Evolutionary conservation across 1,140 invertebrate genomes (phyloP).

Genomic region (Musca vetustissima): DNA sequence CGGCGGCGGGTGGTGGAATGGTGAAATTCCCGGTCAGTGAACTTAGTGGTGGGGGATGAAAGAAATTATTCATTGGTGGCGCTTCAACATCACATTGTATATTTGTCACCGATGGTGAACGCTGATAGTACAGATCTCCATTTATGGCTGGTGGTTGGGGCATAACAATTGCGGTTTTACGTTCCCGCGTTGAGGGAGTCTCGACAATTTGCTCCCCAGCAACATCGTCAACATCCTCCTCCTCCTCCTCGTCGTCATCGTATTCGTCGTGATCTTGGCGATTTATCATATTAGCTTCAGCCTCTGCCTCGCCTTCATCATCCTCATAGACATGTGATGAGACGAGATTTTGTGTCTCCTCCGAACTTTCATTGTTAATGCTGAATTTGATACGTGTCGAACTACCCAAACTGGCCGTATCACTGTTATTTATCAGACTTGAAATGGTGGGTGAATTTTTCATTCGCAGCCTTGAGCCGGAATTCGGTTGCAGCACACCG

Average conservation of each 20-base stretch:
- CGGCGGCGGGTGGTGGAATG: background rate
- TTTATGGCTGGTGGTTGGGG: background rate
- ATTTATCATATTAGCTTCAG: background rate
- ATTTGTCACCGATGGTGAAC: background rate
- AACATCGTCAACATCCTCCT: no score
- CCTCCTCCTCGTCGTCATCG: background rate
- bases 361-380: conserved; percentile 24
- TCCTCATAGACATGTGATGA: conserved; percentile 14
- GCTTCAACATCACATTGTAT: background rate
- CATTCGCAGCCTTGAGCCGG: conserved; percentile 28
- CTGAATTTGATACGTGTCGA: conserved; percentile 45
- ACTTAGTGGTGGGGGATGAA: background rate
- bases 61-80: background rate
- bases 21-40: no score
- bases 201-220: background rate
- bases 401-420: conserved; percentile 33
- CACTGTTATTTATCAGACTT: conserved; percentile 38
- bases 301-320: conserved; percentile 14
- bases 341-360: conserved; percentile 8
- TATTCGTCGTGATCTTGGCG: background rate
- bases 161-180: no score
- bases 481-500: conserved; percentile 41
- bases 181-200: background rate
- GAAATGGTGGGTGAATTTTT: conserved; percentile 50
- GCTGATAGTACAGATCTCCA: background rate